Percentiles rank a stretch among this genome's conserved stretches.
Evolutionary conservation across 2,888 invertebrate genomes (phyloP).

Genomic region (Polylopha cassiicola): DNA sequence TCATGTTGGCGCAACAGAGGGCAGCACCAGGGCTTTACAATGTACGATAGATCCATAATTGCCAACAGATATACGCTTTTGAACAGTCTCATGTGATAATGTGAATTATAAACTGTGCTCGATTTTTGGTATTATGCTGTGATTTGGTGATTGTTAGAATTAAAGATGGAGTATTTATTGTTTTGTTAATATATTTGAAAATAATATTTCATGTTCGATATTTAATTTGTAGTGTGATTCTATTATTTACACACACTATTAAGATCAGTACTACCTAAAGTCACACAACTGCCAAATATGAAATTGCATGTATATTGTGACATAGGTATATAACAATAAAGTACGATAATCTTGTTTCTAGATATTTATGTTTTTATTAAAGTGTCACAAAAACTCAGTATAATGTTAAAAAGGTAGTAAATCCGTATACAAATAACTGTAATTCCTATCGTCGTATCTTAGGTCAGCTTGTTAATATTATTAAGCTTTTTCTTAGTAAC

Average conservation of each 20-base stretch:
- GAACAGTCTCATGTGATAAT: conserved; percentile 18
- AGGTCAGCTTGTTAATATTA: conserved; percentile 35
- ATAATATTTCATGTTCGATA: no score
- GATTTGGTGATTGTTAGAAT: conserved; percentile 6
- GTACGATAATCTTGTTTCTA: no score
- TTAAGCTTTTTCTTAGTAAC: conserved; percentile 29
- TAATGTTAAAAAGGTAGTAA: not conserved
- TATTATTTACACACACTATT: not conserved
- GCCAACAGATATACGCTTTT: conserved; percentile 9
- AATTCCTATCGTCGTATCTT: conserved; percentile 31
- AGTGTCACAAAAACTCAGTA: conserved; percentile 7
- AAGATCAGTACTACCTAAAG: not conserved
- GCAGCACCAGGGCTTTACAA: conserved; percentile 80
- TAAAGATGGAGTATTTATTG: no score
- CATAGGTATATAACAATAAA: no score
- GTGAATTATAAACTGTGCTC: conserved; percentile 5
- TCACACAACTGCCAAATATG: no score
- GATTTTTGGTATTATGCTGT: no score
- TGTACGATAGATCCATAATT: conserved; percentile 44
- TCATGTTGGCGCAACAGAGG: conserved; percentile 78
- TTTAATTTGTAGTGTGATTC: not conserved
- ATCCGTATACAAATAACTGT: conserved; percentile 14
- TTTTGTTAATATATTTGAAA: no score
- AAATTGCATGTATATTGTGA: no score
- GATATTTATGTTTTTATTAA: no score